Base-by-base conservation (phyloP, 2,888 invertebrate genomes). In the Drosophila vallismaia region DNA sequence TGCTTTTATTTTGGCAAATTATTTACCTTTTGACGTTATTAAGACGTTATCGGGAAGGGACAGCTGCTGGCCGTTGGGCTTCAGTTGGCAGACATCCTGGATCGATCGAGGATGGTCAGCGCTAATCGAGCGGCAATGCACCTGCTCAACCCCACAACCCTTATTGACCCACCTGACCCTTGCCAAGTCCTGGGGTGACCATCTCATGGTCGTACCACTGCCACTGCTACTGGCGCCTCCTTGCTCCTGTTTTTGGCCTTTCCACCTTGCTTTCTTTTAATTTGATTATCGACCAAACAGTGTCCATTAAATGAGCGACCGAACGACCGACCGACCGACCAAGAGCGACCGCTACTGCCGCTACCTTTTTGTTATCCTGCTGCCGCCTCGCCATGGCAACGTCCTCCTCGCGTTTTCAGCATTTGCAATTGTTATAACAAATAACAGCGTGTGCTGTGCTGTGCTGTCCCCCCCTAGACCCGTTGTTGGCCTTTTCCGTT, bases 281-380 rank as follows among this genome's bases (percentile, higher is more conserved):
- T 88, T 88, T 89, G 88, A 88, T 88, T 89, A 89, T 89, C 89
- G 89, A 89, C 89, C 89, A 89, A 89, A 89, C 89, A 87, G 74
- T 89, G 88, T 77, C 89, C 89, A 89, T 86, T 86, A 88, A 83
- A 81, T 81, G 82, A 81, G 85, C 81, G 78, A 77, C 74, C 19
- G 19, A 19, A 19, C 77, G 76, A 49, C 46, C 81, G 78, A 76
- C 71, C 77, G 79, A 44, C 40, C 44, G 24, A 44, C 44, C 44
- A 55, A 26, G 54, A 26, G 54, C 73, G 66, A 55, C 66, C 83
- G 67, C 64, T 72, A 74, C 40, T 2, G 2, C 19, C 19, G 2
- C 19, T 60, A 51, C 52, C 45, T 51, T 33, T 58, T 49, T 49
- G 40, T 53, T 53, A 49, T 45, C 71, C 71, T 51, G 38, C 53